Percentiles rank a stretch among this genome's conserved stretches.
Conservation (phyloP, 2,797 vertebrate species). For the Pampus argenteus region DNA sequence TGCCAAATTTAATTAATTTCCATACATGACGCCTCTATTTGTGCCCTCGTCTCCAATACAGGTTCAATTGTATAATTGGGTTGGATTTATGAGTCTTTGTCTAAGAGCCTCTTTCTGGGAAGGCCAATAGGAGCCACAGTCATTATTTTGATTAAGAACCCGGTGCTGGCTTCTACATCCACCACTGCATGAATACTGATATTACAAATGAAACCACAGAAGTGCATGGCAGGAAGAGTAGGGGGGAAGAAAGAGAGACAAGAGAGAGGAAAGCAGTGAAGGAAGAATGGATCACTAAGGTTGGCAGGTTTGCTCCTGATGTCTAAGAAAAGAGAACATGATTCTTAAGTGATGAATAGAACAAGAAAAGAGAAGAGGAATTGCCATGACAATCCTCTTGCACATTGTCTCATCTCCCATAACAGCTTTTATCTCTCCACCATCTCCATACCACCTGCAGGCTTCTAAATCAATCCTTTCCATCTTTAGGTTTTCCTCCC, state of each 20-base stretch:
- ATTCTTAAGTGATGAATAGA: constrained; percentile 43
- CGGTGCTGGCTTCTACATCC: constrained; percentile 44
- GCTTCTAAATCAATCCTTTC: constrained; percentile 52
- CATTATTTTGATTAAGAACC: constrained; percentile 76
- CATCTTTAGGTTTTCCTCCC: constrained; percentile 31
- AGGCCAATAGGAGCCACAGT: constrained; percentile 51
- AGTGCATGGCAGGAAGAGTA: not conserved
- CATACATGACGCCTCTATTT: constrained; percentile 63
- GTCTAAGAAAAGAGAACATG: constrained; percentile 17
- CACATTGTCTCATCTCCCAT: constrained; percentile 31
- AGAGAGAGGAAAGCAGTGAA: constrained; percentile 19
- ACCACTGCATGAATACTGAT: constrained; percentile 58
- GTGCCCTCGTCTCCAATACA: constrained; percentile 46
- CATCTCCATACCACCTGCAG: constrained; percentile 21
- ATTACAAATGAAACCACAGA: constrained; percentile 38
- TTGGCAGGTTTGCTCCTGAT: constrained; percentile 43
- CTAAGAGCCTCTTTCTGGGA: constrained; percentile 62
- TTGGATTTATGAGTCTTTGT: constrained; percentile 78
- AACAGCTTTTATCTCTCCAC: constrained; percentile 24
- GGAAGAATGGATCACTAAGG: constrained; percentile 29
- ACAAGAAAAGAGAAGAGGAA: constrained; percentile 31
- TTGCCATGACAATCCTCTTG: constrained; percentile 24
- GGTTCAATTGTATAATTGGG: constrained; percentile 61
- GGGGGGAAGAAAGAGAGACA: constrained; percentile 1
- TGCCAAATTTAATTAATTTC: constrained; percentile 71